Evolutionary conservation across 92 coral and sea anemone genomes (phyloP), one percentile per base, ranked within the genome.

Genomic region (Anthopleura xanthogrammica): DNA sequence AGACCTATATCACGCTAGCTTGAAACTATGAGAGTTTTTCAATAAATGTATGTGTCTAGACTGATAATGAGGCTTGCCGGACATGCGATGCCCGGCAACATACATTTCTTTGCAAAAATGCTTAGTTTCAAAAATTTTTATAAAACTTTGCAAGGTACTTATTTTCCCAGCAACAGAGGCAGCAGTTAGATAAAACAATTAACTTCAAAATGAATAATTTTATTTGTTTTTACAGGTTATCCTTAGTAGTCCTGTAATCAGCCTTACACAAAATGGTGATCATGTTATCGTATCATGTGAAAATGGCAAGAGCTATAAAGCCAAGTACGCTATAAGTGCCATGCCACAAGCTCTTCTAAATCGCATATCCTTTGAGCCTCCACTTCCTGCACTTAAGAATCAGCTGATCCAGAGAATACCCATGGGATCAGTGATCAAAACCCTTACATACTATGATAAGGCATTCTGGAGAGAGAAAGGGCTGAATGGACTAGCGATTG

Each of bases 271-370:
- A 85, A 90, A 91, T 84, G 92, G 60, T 1, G 92, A 93, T 62
- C 90, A 90, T 62, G 92, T 94, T 5, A 82, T 85, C 60, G 94
- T 95, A 23, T 90, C 94, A 39, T 95, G 98, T 81, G 87, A 86
- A 77, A 86, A 95, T 87, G 98, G 98, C 83, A 95, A 93, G 79
- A 86, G 74, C 52, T 95, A 92, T 77, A 85, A 88, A 90, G 94
- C 95, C 22, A 86, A 94, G 86, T 95, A 85, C 76, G 95, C 86
- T 71, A 90, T 95, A 72, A 93, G 98, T 88, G 98, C 98, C 73
- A 95, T 95, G 91, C 98, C 98, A 0, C 98, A 95, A 80, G 98
- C 92, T 66, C 91, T 95, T 41, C 90, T 95, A 20, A 92, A 92
- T 79, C 92, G 83, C 83, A 90, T 95, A 29, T 88, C 93, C 81